Evolutionary conservation across 2,113 vertebrate species (phyloP), one percentile per base, ranked within the genome.

Genomic region (Lampris megalopsis): DNA sequence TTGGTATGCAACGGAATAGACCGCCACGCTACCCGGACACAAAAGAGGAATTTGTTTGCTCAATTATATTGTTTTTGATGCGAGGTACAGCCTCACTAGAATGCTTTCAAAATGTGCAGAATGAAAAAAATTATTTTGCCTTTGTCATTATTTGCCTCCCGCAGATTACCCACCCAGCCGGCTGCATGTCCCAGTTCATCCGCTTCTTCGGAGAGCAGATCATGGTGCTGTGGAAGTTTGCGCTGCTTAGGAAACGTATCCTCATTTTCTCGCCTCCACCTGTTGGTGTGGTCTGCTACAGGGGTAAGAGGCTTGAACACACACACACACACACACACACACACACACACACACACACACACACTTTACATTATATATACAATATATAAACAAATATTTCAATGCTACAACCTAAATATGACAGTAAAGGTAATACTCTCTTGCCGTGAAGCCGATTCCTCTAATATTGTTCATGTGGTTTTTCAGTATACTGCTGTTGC

Each of bases 101-200:
- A 9, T 59, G 2, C n/a, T n/a, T 24, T 10, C 2, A 45, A 61
- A 9, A 37, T 52, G 49, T 10, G 1, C 49, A 1, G 13, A 3
- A n/a, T 11, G 4, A 3, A 11, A 4, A 45, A 45, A 9, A 53
- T 11, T 3, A 40, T 60, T 9, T 9, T 60, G 9, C n/a, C 2
- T 60, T 45, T 65, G 6, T 47, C 50, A 1, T 24, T 7, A 1
- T 59, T 52, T 40, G 13, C 58, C 66, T 54, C 0, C 43, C 73
- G 67, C 89, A 99, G 98, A 99, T 99, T 92, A 99, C 98, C 68
- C 98, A 99, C 88, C 98, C 98, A 0, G 98, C 98, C 35, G 98
- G 98, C 91, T 99, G 98, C 88, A 99, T 99, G 98, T 99, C 97
- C 77, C 98, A 99, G 95, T 99, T 99, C 90, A 98, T 98, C 87